These are phyloP conservation scores for Anniella stebbinsi DNA, from an alignment of 2,797 vertebrate genomes.

Conservation along the genomic window DNA sequence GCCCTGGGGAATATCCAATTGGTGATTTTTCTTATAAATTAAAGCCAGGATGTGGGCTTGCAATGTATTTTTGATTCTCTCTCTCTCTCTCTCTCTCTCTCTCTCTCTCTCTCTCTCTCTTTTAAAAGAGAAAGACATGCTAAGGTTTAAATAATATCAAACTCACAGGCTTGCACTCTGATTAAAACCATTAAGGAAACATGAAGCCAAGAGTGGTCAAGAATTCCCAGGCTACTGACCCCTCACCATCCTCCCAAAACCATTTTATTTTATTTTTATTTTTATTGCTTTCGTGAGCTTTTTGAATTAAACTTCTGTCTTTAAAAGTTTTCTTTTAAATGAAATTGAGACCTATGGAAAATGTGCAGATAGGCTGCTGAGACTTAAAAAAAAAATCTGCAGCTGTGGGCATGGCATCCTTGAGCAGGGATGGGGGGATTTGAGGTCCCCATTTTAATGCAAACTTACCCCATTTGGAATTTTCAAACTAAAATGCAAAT, in stretches of 20 bases:
- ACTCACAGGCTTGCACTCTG: constrained; percentile 61
- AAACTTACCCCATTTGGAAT: too few species aligned
- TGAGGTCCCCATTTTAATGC: too few species aligned
- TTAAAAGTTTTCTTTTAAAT: too few species aligned
- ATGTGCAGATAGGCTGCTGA: neutral
- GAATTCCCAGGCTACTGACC: neutral
- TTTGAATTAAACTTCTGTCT: neutral
- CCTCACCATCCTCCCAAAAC: neutral
- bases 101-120: too few species aligned
- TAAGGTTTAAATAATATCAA: neutral
- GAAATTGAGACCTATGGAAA: neutral
- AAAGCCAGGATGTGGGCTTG: constrained; percentile 59
- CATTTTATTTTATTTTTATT: neutral
- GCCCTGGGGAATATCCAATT: constrained; percentile 35
- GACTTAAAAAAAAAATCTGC: neutral
- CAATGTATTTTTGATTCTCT: constrained; percentile 44
- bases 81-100: too few species aligned
- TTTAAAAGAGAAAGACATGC: neutral
- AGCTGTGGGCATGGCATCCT: neutral
- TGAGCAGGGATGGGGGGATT: neutral
- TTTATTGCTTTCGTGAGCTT: neutral
- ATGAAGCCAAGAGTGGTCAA: neutral
- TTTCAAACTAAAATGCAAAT: too few species aligned
- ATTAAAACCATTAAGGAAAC: constrained; percentile 61
- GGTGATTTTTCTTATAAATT: constrained; percentile 65